Percentiles rank a stretch among this genome's conserved stretches.
Conservation (phyloP, 1,140 invertebrate genomes). For the Eurosta solidaginis region DNA sequence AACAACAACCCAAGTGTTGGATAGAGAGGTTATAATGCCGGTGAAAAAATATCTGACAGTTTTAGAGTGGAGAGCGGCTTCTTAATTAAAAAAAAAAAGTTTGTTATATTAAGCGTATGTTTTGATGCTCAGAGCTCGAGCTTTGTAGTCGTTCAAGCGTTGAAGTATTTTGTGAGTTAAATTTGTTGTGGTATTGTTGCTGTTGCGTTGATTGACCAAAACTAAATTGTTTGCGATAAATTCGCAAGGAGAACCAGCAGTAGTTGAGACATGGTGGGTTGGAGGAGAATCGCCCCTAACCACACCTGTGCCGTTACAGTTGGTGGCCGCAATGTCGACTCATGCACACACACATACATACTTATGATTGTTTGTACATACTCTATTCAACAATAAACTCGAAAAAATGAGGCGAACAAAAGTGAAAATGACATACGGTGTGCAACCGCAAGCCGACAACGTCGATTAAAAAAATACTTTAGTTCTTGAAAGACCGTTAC, state of each 20-base stretch:
- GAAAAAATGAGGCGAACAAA: constrained; percentile 20
- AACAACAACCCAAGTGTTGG: too few species aligned
- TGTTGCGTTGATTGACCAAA: neutral
- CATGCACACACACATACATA: neutral
- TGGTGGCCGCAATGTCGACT: neutral
- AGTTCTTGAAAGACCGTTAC: constrained; percentile 2
- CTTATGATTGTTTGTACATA: too few species aligned
- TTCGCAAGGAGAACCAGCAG: neutral
- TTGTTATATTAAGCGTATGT: too few species aligned
- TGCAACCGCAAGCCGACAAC: neutral
- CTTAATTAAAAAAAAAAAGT: too few species aligned
- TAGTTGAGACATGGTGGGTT: neutral
- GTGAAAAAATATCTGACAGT: too few species aligned
- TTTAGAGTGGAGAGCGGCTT: too few species aligned
- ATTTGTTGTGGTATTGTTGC: too few species aligned
- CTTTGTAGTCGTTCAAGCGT: too few species aligned
- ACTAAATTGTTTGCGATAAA: constrained; percentile 20
- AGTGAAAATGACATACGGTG: constrained; percentile 17
- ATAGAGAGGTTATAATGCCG: too few species aligned
- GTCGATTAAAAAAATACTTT: neutral
- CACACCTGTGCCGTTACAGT: neutral
- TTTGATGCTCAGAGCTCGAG: too few species aligned
- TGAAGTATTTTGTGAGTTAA: constrained; percentile 1
- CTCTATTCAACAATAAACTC: constrained; percentile 14
- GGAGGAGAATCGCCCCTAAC: neutral